A percentile compares a stretch with the other conserved stretches of the same genome.
phyloP scores from a whole-genome alignment of 1,140 invertebrate species.

The Arctopsyche grandis region DNA sequence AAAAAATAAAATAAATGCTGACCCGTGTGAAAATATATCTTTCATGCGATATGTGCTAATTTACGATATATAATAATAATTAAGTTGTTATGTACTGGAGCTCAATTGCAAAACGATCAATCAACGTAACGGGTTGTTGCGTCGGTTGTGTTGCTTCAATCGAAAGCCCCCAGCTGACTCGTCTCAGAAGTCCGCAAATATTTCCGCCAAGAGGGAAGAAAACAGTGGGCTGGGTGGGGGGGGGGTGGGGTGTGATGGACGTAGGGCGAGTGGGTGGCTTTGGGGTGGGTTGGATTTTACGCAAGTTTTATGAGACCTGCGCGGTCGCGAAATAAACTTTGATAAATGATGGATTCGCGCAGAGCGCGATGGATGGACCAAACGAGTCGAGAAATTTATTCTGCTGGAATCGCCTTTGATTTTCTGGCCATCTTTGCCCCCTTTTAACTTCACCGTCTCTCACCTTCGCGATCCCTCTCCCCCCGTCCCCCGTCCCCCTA shows the following conservation, averaged over 20 bases:
- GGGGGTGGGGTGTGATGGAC: no score
- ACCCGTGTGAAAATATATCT: no score
- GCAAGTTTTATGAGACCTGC: slow-evolving; percentile 41
- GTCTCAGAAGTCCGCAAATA: no score
- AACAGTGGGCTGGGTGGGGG: no score
- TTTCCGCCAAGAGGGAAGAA: no score
- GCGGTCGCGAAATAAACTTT: slow-evolving; percentile 41
- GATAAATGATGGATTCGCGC: slow-evolving; percentile 46
- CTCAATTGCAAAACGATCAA: slow-evolving; percentile 36
- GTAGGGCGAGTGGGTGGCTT: no score
- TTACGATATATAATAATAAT: background rate
- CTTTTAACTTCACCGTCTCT: background rate
- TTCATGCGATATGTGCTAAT: no score
- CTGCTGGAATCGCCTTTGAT: slow-evolving; percentile 26
- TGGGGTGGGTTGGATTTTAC: slow-evolving; percentile 2
- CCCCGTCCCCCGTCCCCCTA: background rate
- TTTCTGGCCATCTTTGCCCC: background rate
- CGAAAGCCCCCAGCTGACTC: background rate
- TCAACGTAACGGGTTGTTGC: slow-evolving; percentile 26
- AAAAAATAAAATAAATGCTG: no score
- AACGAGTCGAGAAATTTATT: slow-evolving; percentile 38
- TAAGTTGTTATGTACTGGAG: background rate
- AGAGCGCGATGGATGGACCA: background rate
- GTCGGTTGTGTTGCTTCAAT: slow-evolving; percentile 36
- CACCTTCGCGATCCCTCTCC: background rate